Base-by-base conservation (phyloP, 2,888 invertebrate genomes). In the Ichneumon xanthorius region DNA sequence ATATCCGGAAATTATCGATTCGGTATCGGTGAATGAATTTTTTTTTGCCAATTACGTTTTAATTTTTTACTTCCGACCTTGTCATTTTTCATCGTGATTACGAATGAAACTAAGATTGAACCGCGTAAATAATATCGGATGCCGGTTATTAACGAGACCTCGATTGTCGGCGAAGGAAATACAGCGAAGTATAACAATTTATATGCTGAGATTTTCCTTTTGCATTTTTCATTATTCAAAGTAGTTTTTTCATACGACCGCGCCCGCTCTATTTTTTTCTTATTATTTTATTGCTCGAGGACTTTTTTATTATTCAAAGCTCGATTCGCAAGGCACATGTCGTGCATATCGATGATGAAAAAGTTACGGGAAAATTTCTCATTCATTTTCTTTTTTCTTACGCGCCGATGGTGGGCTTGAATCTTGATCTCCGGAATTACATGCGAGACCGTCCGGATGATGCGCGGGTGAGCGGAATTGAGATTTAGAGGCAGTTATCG, bases 401-500 rank as follows among this genome's bases (percentile, higher is more conserved):
- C 22, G 14, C 58, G 1, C 4, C 1, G 26, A 26, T 9, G 55
- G n/a, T 9, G 7, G 7, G 22, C 16, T 4, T 48, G 58, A 58
- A 26, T 58, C 11, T 11, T 11, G 58, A 58, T 58, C 58, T 58
- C 26, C 11, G 33, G 16, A 63, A 63, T 63, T 30, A 55, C 40
- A 75, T 48, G 19, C 63, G 70, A 65, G 55, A 58, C 37, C 67
- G 72, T 73, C 72, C 19, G 19, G 55, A 79, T 79, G 78, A 81
- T 81, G 68, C 58, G 58, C 68, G 45, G 75, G 1, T 33, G 72
- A 19, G 37, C 63, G 71, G 89, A 88, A 89, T 90, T 87, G 88
- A 90, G 88, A 90, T 90, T 90, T 88, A 90, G 87, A 90, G 87
- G 86, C 85, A 88, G 84, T 90, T 89, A 90, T 90, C 88, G 89